A percentile compares a stretch with the other conserved stretches of the same genome.
These are phyloP conservation scores for Drosophila setifemur DNA, from an alignment of 1,140 invertebrate genomes.

Conservation along the genomic window DNA sequence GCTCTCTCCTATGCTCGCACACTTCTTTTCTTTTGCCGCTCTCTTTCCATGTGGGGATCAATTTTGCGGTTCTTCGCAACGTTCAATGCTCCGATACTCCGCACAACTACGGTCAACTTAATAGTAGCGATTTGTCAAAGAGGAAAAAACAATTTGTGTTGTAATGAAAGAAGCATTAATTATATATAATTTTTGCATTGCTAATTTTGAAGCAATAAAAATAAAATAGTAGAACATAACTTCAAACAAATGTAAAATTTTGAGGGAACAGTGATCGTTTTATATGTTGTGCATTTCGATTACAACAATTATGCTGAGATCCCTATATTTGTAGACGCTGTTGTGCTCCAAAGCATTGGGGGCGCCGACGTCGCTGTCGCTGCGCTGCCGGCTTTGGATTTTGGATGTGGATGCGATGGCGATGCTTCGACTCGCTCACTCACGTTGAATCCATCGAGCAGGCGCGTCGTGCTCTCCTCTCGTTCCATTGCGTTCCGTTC, in stretches of 20 bases:
- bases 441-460: slow-evolving; percentile 77
- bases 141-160: too few relatives aligned
- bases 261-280: too few relatives aligned
- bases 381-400: neutral
- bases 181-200: too few relatives aligned
- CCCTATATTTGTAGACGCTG: neutral
- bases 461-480: slow-evolving; percentile 67
- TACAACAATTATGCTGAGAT: neutral
- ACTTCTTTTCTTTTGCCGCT: too few relatives aligned
- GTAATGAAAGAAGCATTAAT: too few relatives aligned
- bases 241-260: too few relatives aligned
- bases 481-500: slow-evolving; percentile 46
- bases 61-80: slow-evolving; percentile 60
- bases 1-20: too few relatives aligned
- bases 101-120: neutral
- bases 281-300: too few relatives aligned
- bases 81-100: slow-evolving; percentile 64
- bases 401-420: slow-evolving; percentile 26
- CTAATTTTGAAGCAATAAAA: too few relatives aligned
- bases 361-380: slow-evolving; percentile 12
- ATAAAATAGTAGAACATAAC: too few relatives aligned
- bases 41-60: slow-evolving; percentile 43
- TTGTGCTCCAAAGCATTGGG: neutral
- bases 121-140: neutral
- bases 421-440: slow-evolving; percentile 61